A percentile compares a stretch with the other conserved stretches of the same genome.
Evolutionary conservation across 2,888 invertebrate genomes (phyloP).

Genomic region (Brachypterus glaber): DNA sequence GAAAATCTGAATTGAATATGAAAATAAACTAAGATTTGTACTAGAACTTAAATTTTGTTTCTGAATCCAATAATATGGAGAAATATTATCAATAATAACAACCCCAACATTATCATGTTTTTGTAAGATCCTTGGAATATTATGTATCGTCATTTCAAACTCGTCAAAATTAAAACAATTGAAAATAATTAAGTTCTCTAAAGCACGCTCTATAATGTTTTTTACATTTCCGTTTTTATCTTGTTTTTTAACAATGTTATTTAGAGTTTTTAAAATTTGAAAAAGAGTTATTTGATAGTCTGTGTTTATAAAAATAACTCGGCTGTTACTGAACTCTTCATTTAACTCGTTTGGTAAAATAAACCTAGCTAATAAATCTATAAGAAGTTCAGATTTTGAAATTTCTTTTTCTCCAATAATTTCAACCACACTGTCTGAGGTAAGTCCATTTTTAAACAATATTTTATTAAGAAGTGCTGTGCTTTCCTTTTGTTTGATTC

Average conservation of each 20-base stretch:
- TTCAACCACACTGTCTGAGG: conserved; percentile 27
- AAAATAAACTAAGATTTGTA: conserved; percentile 23
- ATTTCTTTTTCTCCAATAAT: conserved; percentile 21
- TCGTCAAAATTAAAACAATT: conserved; percentile 27
- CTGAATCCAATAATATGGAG: conserved; percentile 28
- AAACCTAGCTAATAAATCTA: conserved; percentile 28
- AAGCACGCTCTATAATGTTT: conserved; percentile 24
- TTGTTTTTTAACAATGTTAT: conserved; percentile 21
- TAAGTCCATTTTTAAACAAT: conserved; percentile 25
- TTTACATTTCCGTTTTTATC: conserved; percentile 18
- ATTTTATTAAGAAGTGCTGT: conserved; percentile 25
- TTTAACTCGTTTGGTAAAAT: conserved; percentile 24
- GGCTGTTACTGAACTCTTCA: conserved; percentile 25
- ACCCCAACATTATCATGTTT: conserved; percentile 23
- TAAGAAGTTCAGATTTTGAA: conserved; percentile 23
- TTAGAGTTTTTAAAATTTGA: conserved; percentile 27
- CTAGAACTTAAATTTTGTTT: conserved; percentile 16
- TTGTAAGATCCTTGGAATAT: conserved; percentile 25
- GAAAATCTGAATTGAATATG: conserved; percentile 22
- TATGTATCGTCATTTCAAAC: conserved; percentile 25
- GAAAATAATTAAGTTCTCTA: conserved; percentile 25
- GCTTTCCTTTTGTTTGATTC: conserved; percentile 23
- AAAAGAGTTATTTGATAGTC: conserved; percentile 27
- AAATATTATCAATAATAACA: conserved; percentile 27
- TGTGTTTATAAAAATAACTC: conserved; percentile 26